Evolutionary conservation across 30 jellyfish, hydroid and myxozoan species (phyloP), one percentile per base, ranked within the genome.

Genomic region (Aurelia aurita complex sp. Pacific): DNA sequence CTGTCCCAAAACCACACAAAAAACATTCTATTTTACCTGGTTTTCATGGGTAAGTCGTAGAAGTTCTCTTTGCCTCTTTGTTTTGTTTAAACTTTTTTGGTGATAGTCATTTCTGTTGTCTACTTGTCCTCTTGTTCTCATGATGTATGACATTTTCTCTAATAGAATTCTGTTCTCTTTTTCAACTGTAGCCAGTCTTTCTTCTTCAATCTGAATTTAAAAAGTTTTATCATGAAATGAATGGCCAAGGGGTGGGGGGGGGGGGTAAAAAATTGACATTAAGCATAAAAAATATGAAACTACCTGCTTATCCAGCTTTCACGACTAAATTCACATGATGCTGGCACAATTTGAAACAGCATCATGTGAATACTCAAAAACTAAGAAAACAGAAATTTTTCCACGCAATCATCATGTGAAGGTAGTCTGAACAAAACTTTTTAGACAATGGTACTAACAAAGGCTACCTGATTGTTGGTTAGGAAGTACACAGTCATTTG

Each of bases 81-180:
- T 85, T 76, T 94, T 89, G 83, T 94, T 94, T 81, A 94, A 67
- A 75, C 99, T 94, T 73, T 94, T 94, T 38, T 94, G 97, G 50
- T 85, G 93, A 70, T 94, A 94, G 57, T 94, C 90, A 85, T 94
- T 94, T 55, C 95, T 46, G 76, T 94, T 94, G 79, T 94, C 99
- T 4, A 94, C 99, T 65, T 93, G 85, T 18, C 99, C 99, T 65
- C 94, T 85, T 40, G 99, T 94, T 69, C 97, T 82, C 99, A 89
- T 90, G 34, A 94, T 89, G 85, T 62, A 89, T 10, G 96, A 85
- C 99, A 94, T 94, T 74, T 94, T 94, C 85, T 94, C 97, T n/a
- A 89, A 90, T 18, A 94, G 88, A 85, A 94, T 94, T 64, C 97
- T 71, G 66, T 94, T 94, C 65, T 94, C 99, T 65, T 97, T 60